These are phyloP conservation scores for Bombus affinis DNA, from an alignment of 1,140 invertebrate genomes.

Conservation along the genomic window DNA sequence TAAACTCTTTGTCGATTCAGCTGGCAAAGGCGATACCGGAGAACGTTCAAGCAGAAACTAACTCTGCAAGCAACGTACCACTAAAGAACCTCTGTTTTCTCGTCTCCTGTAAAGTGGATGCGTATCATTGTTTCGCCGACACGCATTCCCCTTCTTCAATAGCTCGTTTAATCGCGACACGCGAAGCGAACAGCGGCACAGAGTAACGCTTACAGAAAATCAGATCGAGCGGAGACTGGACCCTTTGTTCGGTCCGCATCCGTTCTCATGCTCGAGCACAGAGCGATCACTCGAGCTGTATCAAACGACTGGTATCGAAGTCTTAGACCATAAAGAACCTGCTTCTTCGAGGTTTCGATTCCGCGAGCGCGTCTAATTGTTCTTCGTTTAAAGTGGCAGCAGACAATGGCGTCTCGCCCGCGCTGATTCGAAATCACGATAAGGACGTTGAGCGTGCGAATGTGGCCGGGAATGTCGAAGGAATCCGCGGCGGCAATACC, in stretches of 20 bases:
- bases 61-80: neutral
- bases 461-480: conserved; percentile 14
- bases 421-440: conserved; percentile 38
- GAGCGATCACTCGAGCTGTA: neutral
- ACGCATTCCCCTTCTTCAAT: conserved; percentile 11
- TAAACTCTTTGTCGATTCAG: neutral
- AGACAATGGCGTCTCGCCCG: conserved; percentile 47
- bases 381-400: neutral
- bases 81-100: neutral
- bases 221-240: conserved; percentile 11
- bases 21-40: neutral
- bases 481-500: conserved; percentile 17
- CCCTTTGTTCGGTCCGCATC: conserved; percentile 46
- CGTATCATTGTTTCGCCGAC: conserved; percentile 7
- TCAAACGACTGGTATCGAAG: neutral
- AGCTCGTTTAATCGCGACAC: conserved; percentile 30
- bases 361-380: conserved; percentile 7
- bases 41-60: neutral
- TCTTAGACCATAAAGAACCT: neutral
- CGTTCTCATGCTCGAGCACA: conserved; percentile 43
- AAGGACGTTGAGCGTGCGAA: conserved; percentile 33
- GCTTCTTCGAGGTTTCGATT: neutral
- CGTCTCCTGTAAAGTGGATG: neutral
- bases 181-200: neutral
- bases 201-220: conserved; percentile 14